phyloP scores from a whole-genome alignment of 1,140 invertebrate genomes.

The Dinoponera quadriceps region DNA sequence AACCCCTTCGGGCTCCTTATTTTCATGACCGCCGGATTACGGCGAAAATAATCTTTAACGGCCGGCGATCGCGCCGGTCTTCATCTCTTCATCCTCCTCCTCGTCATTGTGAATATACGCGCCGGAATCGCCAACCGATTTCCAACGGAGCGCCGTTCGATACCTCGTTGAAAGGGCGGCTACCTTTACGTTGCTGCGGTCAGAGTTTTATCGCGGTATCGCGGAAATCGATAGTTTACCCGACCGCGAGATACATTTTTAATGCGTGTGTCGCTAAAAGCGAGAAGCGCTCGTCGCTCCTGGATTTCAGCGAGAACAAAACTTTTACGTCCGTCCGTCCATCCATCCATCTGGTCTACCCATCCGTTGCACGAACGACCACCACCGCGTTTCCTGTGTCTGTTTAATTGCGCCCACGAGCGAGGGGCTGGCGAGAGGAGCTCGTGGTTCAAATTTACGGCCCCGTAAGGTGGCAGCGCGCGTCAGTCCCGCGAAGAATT shows the following conservation, averaged over 20 bases:
- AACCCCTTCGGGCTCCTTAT: not conserved
- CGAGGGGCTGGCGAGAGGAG: not conserved
- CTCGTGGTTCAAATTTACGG: constrained; percentile 31
- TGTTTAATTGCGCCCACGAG: not conserved
- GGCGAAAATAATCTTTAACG: constrained; percentile 39
- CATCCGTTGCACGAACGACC: too few species aligned
- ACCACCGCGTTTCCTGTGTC: not conserved
- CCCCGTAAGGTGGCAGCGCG: not conserved
- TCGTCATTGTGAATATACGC: too few species aligned
- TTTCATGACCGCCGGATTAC: not conserved
- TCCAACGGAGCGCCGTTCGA: not conserved
- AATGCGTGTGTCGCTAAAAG: not conserved
- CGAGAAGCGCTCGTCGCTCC: not conserved
- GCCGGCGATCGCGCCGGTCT: not conserved
- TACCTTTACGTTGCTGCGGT: not conserved
- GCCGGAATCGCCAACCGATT: not conserved
- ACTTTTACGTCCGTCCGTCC: not conserved
- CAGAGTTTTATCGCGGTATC: not conserved
- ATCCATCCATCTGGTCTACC: not conserved
- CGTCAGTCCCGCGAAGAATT: constrained; percentile 13
- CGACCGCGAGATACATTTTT: not conserved
- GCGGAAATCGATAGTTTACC: not conserved
- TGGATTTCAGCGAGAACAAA: not conserved
- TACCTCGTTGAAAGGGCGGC: not conserved
- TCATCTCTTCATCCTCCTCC: too few species aligned